phyloP scores from a whole-genome alignment of 1,140 invertebrate genomes.

The Drosophila kurseongensis region DNA sequence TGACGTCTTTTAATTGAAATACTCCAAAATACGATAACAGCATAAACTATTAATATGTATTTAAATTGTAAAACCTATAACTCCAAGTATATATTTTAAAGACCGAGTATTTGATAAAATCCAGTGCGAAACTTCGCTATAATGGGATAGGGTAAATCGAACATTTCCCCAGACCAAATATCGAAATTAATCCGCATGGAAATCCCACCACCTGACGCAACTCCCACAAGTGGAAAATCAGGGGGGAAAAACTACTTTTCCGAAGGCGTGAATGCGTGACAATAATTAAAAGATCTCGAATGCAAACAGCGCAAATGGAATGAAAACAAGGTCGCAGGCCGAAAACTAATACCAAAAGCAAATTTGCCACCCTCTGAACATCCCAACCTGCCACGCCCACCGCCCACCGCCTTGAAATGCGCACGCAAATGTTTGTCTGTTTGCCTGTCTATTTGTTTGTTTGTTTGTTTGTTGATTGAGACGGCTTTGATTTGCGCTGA shows the following conservation, averaged over 20 bases:
- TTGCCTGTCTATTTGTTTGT: slow-evolving; percentile 40
- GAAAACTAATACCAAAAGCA: slow-evolving; percentile 67
- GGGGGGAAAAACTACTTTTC: slow-evolving; percentile 3
- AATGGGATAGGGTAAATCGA: background rate
- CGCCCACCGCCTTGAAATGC: slow-evolving; percentile 56
- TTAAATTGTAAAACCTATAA: no score
- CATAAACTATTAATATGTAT: no score
- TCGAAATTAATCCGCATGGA: slow-evolving; percentile 14
- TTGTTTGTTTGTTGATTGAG: slow-evolving; percentile 77
- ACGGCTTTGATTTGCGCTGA: slow-evolving; percentile 73
- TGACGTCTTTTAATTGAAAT: no score
- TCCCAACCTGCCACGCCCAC: background rate
- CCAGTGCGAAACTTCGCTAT: no score
- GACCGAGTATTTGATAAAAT: no score
- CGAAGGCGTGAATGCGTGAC: slow-evolving; percentile 51
- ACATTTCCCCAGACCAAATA: background rate
- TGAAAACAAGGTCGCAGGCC: slow-evolving; percentile 75
- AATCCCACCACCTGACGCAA: slow-evolving; percentile 57
- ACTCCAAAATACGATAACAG: no score
- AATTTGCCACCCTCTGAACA: slow-evolving; percentile 22
- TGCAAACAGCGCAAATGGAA: slow-evolving; percentile 81
- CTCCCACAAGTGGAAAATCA: slow-evolving; percentile 59
- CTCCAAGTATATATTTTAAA: no score
- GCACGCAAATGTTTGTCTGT: slow-evolving; percentile 52
- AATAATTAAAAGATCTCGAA: slow-evolving; percentile 82